phyloP scores from a whole-genome alignment of 2,113 vertebrate species.

The Calyptommatus sinebrachiatus region DNA sequence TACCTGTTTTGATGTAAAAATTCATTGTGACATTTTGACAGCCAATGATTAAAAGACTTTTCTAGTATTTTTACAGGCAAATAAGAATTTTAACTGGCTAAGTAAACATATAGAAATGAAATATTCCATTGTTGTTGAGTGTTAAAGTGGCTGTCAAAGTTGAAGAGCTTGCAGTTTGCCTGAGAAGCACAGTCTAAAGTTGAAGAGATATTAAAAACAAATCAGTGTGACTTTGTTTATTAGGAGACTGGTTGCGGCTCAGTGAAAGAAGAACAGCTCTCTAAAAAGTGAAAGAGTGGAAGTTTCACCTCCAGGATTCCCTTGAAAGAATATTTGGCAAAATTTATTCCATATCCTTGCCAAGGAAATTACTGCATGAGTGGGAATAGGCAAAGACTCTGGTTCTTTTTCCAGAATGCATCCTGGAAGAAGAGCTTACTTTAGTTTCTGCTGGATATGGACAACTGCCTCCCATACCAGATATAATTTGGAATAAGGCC shows the following conservation, averaged over 20 bases:
- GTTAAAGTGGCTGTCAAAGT: constrained; percentile 72
- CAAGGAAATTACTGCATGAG: no score
- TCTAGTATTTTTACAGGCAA: constrained; percentile 66
- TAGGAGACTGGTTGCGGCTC: neutral
- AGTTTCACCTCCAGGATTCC: no score
- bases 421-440: no score
- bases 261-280: no score
- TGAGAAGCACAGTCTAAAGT: constrained; percentile 70
- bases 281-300: no score
- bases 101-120: constrained; percentile 68
- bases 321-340: no score
- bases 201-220: constrained; percentile 70
- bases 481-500: no score
- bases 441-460: no score
- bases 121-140: constrained; percentile 60
- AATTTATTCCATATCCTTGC: no score
- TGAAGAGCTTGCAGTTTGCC: constrained; percentile 64
- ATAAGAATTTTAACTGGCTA: constrained; percentile 71
- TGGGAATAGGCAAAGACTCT: no score
- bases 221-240: constrained; percentile 59
- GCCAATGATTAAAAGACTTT: constrained; percentile 67
- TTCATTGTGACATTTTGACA: constrained; percentile 61
- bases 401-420: no score
- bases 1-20: constrained; percentile 60
- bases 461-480: no score